Conservation (phyloP, 2,113 vertebrate species). For the Equus przewalskii region DNA sequence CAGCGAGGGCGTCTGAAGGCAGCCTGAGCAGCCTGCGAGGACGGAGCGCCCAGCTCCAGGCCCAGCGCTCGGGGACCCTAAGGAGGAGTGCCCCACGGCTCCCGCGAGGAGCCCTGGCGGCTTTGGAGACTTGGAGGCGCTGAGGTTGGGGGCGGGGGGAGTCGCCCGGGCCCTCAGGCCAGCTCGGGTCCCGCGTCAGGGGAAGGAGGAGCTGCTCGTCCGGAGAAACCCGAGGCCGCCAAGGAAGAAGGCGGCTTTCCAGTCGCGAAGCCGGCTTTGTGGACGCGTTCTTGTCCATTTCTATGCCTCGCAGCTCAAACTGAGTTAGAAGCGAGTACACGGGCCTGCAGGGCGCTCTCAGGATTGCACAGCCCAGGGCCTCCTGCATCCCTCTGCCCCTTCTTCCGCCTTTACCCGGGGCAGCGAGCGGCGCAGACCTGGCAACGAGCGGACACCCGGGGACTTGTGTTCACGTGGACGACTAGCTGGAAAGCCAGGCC, state of each 20-base stretch:
- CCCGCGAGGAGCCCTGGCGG: fast-evolving
- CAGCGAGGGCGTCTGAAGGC: fast-evolving
- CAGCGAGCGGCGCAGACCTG: neutral
- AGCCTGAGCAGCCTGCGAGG: fast-evolving
- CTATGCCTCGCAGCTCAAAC: neutral
- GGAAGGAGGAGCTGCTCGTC: neutral
- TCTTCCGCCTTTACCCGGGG: neutral
- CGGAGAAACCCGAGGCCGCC: neutral
- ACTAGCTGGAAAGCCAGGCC: neutral
- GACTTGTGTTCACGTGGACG: neutral
- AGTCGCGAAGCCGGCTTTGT: neutral
- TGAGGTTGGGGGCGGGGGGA: neutral
- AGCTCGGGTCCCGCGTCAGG: fast-evolving
- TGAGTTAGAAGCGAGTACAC: neutral
- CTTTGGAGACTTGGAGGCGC: neutral
- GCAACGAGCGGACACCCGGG: fast-evolving
- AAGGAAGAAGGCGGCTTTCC: neutral
- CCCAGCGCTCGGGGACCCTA: fast-evolving
- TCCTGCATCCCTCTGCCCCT: neutral
- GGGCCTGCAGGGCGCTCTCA: neutral
- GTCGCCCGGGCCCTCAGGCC: neutral
- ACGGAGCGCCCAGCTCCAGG: fast-evolving
- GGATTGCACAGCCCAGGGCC: neutral
- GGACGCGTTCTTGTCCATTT: neutral
- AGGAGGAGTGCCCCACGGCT: neutral